Conservation (phyloP, 1,140 invertebrate genomes). For the Cheumatopsyche charites region DNA sequence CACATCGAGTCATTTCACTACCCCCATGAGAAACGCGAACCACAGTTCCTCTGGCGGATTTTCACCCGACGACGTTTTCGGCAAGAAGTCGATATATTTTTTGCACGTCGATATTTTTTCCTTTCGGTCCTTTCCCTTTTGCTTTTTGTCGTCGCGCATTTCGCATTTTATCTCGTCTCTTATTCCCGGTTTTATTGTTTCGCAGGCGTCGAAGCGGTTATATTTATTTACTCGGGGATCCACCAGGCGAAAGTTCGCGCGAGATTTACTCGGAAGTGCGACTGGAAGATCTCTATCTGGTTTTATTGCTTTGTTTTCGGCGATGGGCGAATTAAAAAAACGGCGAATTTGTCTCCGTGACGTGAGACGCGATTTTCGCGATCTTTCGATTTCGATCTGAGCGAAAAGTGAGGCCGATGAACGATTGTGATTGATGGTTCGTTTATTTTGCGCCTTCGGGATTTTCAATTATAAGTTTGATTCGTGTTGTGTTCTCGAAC, state of each 20-base stretch:
- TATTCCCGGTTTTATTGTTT: too few relatives aligned
- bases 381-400: neutral
- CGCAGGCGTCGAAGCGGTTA: too few relatives aligned
- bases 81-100: neutral
- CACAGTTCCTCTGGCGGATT: neutral
- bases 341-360: neutral
- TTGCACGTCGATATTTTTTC: neutral
- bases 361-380: neutral
- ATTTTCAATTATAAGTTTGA: too few relatives aligned
- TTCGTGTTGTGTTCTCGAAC: too few relatives aligned
- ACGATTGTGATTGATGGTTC: too few relatives aligned
- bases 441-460: too few relatives aligned
- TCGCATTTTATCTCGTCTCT: too few relatives aligned
- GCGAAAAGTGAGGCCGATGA: too few relatives aligned
- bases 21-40: neutral
- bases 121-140: neutral
- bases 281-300: neutral
- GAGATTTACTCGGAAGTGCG: neutral
- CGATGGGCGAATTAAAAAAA: neutral
- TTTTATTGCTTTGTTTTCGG: constrained; percentile 18
- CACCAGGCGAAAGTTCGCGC: neutral
- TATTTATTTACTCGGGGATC: too few relatives aligned
- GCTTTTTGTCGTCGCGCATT: too few relatives aligned
- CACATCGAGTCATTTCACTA: neutral
- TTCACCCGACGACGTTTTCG: constrained; percentile 20